Evolutionary conservation across 1,140 invertebrate species (phyloP).

Genomic region (Pollicipes pollicipes): DNA sequence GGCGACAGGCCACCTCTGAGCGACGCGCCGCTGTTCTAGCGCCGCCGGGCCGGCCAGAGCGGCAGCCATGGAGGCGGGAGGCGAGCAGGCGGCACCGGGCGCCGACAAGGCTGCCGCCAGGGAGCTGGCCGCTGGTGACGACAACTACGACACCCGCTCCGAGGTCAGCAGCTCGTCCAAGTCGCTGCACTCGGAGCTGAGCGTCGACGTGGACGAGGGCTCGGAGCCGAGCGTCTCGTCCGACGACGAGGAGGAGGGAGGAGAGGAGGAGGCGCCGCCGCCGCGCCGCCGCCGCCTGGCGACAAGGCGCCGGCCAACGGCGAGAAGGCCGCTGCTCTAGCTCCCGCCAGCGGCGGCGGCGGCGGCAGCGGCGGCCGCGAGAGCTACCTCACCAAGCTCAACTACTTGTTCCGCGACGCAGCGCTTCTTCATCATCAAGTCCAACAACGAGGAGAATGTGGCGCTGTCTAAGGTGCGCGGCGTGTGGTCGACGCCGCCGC

Average conservation of each 20-base stretch:
- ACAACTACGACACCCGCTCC: background rate
- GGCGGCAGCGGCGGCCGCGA: background rate
- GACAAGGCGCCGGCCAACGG: background rate
- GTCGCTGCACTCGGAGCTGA: background rate
- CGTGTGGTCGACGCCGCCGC: slow-evolving; percentile 92
- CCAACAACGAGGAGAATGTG: slow-evolving; percentile 93
- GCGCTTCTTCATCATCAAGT: slow-evolving; percentile 92
- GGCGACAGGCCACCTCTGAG: no score
- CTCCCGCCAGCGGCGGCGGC: no score
- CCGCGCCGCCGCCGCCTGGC: no score
- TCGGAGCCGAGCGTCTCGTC: background rate
- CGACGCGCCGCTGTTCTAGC: no score
- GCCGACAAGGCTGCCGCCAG: background rate
- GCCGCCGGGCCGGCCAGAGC: background rate
- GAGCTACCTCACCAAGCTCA: slow-evolving; percentile 62
- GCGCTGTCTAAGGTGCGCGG: slow-evolving; percentile 83
- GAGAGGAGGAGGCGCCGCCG: no score
- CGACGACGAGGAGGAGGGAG: background rate
- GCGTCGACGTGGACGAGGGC: background rate
- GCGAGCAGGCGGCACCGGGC: no score
- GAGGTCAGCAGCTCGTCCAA: background rate
- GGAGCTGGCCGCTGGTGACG: background rate
- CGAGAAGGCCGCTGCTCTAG: background rate
- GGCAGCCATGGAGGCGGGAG: background rate
- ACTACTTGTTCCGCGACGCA: slow-evolving; percentile 88